Percentiles rank a stretch among this genome's conserved stretches.
Evolutionary conservation across 2,113 vertebrate species (phyloP).

Genomic region (Syngnathus typhle): DNA sequence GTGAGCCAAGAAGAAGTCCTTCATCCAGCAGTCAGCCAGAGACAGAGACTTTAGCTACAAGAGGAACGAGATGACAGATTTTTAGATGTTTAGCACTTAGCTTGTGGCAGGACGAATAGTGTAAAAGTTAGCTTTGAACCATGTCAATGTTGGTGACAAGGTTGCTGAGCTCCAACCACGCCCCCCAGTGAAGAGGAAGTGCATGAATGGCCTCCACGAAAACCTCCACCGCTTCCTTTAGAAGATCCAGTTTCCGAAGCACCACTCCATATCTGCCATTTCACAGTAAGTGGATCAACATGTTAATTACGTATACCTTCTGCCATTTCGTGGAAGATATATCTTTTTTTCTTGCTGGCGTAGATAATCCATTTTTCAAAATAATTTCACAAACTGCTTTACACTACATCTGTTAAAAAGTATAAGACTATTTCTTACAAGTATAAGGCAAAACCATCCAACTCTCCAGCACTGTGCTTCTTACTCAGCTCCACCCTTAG

Average conservation of each 20-base stretch:
- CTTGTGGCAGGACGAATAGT: neutral
- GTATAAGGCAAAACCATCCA: conserved; percentile 95
- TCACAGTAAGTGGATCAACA: neutral
- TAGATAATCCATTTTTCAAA: no score
- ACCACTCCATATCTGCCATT: conserved; percentile 88
- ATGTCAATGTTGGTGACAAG: conserved; percentile 98
- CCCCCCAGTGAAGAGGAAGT: conserved; percentile 93
- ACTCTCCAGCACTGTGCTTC: conserved; percentile 86
- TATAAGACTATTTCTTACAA: conserved; percentile 70
- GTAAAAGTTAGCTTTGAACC: conserved; percentile 66
- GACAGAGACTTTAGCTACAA: conserved; percentile 91
- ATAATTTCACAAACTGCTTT: neutral
- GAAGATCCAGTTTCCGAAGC: conserved; percentile 89
- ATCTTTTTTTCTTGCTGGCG: no score
- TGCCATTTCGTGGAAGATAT: no score
- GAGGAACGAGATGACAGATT: conserved; percentile 12
- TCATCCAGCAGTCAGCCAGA: conserved; percentile 95
- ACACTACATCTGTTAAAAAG: no score
- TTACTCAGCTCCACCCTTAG: conserved; percentile 94
- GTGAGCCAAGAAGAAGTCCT: conserved; percentile 98
- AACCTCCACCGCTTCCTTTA: conserved; percentile 93
- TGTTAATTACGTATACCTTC: no score
- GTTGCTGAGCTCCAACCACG: conserved; percentile 97
- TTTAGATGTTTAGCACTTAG: neutral
- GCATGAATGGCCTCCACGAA: conserved; percentile 90